Percentiles rank a stretch among this genome's conserved stretches.
Conservation (phyloP, 1,140 invertebrate species). For the Tachypleus tridentatus region DNA sequence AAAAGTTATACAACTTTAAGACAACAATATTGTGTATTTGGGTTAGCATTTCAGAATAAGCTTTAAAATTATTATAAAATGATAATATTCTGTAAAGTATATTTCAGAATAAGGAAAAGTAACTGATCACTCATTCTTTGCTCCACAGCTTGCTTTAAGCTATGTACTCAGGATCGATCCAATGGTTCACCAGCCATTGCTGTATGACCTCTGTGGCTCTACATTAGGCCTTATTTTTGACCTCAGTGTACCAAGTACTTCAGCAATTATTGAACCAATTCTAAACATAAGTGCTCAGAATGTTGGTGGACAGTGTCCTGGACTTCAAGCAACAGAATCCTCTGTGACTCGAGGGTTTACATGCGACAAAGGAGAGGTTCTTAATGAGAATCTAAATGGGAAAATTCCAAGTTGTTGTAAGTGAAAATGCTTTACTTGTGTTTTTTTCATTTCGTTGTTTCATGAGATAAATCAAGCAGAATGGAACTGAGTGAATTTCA, state of each 20-base stretch:
- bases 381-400: conserved; percentile 46
- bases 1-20: too few relatives aligned
- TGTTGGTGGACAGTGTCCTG: conserved; percentile 81
- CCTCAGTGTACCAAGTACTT: conserved; percentile 80
- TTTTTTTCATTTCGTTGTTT: too few relatives aligned
- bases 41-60: too few relatives aligned
- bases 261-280: conserved; percentile 75
- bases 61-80: too few relatives aligned
- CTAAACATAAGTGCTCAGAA: conserved; percentile 61
- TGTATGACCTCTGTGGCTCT: conserved; percentile 89
- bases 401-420: conserved; percentile 76
- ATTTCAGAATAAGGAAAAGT: too few relatives aligned
- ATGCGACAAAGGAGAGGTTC: conserved; percentile 81
- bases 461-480: too few relatives aligned
- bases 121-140: conserved; percentile 2
- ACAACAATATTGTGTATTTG: too few relatives aligned
- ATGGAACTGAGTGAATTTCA: too few relatives aligned
- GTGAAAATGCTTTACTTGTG: conserved; percentile 30
- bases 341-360: conserved; percentile 76
- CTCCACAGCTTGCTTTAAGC: conserved; percentile 46
- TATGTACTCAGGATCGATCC: conserved; percentile 79
- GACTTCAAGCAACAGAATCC: conserved; percentile 69
- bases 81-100: too few relatives aligned
- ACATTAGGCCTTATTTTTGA: conserved; percentile 89
- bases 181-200: conserved; percentile 66